Percentiles rank a stretch among this genome's conserved stretches.
Evolutionary conservation across 1,140 invertebrate species (phyloP).

Genomic region (Tyrophagus putrescentiae): DNA sequence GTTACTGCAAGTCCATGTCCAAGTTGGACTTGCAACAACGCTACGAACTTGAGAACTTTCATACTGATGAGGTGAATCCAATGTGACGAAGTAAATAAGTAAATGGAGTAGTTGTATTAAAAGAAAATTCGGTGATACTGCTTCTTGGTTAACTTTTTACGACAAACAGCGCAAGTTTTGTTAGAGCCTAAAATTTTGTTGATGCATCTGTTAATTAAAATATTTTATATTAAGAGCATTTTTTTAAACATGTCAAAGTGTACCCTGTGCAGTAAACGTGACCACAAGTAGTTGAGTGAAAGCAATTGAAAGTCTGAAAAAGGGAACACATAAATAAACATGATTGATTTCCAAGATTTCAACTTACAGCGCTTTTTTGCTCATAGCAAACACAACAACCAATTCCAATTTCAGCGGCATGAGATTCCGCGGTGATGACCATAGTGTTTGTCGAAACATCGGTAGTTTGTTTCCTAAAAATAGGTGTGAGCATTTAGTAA

Average conservation of each 20-base stretch:
- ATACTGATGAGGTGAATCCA: background rate
- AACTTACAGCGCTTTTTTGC: too few species aligned
- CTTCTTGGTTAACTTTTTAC: constrained; percentile 15
- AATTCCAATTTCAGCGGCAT: too few species aligned
- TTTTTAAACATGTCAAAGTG: background rate
- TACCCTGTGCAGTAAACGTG: constrained; percentile 13
- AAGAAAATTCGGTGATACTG: constrained; percentile 12
- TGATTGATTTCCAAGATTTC: too few species aligned
- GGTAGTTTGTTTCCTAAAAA: too few species aligned
- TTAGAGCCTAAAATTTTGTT: background rate
- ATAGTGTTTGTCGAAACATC: too few species aligned
- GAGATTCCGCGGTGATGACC: too few species aligned
- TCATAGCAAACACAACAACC: too few species aligned
- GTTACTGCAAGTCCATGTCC: too few species aligned
- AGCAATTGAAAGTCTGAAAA: background rate
- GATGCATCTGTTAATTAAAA: constrained; percentile 10
- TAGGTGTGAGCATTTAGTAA: too few species aligned
- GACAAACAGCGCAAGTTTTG: constrained; percentile 11
- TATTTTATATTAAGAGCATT: background rate
- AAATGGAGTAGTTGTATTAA: background rate
- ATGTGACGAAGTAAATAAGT: background rate
- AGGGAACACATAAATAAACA: background rate
- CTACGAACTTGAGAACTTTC: background rate
- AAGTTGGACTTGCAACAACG: background rate
- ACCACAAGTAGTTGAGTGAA: constrained; percentile 10